Evolutionary conservation across 2,113 vertebrate genomes (phyloP), one percentile per base, ranked within the genome.

Genomic region (Vidua chalybeata): DNA sequence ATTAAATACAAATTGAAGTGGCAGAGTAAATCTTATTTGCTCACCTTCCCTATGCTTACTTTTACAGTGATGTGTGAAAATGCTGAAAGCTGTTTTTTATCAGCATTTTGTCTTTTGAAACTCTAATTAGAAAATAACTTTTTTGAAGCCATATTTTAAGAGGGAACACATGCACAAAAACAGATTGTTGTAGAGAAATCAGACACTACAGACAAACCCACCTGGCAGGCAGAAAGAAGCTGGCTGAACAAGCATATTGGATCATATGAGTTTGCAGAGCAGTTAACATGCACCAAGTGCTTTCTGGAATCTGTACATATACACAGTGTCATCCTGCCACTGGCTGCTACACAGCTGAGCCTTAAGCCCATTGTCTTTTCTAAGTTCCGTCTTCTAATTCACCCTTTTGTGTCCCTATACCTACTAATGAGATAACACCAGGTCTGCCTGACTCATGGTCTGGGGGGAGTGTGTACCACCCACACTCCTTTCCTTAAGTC

Each of bases 1-100:
- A 84, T 94, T 74, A 93, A 96, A 91, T 67, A 80, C 23, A 87
- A 96, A 93, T 94, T 83, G 91, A 97, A 89, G 52, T 55, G 39
- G n/a, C 21, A 63, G 14, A 86, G 48, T 80, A 91, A 94, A 84
- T 92, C 61, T 87, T 71, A 43, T 15, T 21, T 81, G 15, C 58
- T 94, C 79, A 66, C 75, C 63, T 90, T 91, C 77, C 46, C n/a
- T 69, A 7, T 55, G 27, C n/a, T 73, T 73, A 28, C 24, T 5
- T 76, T 91, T 88, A 90, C 30, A 45, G 6, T 63, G n/a, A 73
- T 43, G 21, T 48, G 51, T 88, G 85, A 88, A 94, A 96, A 88
- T 21, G 7, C 64, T 77, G 22, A 80, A 90, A 86, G 55, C 58
- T 91, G 43, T 64, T 87, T 94, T 83, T 17, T 72, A 76, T 90